Evolutionary conservation across 2,888 invertebrate species (phyloP).

Genomic region (Hypsopygia costalis): DNA sequence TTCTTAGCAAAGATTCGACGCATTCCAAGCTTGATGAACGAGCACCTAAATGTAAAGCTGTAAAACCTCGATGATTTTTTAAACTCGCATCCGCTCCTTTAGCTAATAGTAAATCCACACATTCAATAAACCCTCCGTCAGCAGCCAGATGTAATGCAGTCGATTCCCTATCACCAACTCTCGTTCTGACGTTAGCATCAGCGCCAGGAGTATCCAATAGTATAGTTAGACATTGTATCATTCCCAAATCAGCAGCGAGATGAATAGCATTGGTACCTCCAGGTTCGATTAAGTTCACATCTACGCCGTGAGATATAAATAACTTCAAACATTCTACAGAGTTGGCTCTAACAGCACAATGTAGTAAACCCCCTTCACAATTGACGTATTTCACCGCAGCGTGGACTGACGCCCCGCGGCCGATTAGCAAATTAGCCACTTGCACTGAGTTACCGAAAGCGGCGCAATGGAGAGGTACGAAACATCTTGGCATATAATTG

Average conservation of each 20-base stretch:
- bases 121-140: constrained; percentile 91
- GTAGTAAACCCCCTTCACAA: constrained; percentile 88
- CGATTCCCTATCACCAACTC: constrained; percentile 86
- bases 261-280: constrained; percentile 90
- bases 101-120: constrained; percentile 86
- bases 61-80: constrained; percentile 89
- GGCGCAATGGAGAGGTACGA: constrained; percentile 93
- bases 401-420: constrained; percentile 85
- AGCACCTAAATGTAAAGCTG: constrained; percentile 92
- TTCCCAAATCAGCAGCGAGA: constrained; percentile 89
- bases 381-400: constrained; percentile 83
- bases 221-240: constrained; percentile 86
- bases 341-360: constrained; percentile 92
- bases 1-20: constrained; percentile 87
- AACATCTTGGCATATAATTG: constrained; percentile 85
- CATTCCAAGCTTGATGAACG: constrained; percentile 90
- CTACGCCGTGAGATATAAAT: constrained; percentile 87
- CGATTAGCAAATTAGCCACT: constrained; percentile 88
- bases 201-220: constrained; percentile 87
- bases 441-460: constrained; percentile 93
- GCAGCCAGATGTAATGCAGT: constrained; percentile 93
- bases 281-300: constrained; percentile 87
- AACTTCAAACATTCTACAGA: constrained; percentile 89
- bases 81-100: constrained; percentile 88
- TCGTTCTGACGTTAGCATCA: constrained; percentile 85